These are phyloP conservation scores for Dallia pectoralis DNA, from an alignment of 2,797 vertebrate genomes.

Conservation along the genomic window DNA sequence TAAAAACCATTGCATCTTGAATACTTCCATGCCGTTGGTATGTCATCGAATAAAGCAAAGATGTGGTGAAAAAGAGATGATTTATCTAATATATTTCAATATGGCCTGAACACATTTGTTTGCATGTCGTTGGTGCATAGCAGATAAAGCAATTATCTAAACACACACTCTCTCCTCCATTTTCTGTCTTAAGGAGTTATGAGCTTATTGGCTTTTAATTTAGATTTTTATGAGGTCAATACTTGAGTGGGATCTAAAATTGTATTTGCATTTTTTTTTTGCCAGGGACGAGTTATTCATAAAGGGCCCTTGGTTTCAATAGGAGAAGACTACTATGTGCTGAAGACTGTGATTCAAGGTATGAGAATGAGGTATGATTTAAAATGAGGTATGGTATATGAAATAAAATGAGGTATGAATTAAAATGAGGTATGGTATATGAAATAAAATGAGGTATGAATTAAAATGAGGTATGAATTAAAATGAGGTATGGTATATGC, in stretches of 20 bases:
- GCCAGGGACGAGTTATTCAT: conserved; percentile 67
- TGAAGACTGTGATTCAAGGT: conserved; percentile 74
- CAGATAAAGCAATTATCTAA: neutral
- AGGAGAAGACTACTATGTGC: conserved; percentile 43
- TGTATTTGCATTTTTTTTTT: neutral
- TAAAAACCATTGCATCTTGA: no score
- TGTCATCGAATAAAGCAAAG: no score
- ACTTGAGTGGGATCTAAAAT: neutral
- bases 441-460: neutral
- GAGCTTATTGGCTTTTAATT: neutral
- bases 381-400: no score
- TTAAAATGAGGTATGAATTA: no score
- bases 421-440: neutral
- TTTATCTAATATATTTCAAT: no score
- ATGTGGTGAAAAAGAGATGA: no score
- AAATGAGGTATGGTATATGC: no score
- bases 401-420: neutral
- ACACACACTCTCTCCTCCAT: neutral
- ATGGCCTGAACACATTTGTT: no score
- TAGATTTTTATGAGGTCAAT: neutral
- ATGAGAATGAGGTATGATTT: conserved; percentile 15
- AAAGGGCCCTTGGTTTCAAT: conserved; percentile 66
- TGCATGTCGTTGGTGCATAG: neutral
- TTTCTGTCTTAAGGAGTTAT: neutral
- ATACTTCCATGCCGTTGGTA: no score